Evolutionary conservation across 2,888 invertebrate species (phyloP).

Genomic region (Theodoxus fluviatilis): DNA sequence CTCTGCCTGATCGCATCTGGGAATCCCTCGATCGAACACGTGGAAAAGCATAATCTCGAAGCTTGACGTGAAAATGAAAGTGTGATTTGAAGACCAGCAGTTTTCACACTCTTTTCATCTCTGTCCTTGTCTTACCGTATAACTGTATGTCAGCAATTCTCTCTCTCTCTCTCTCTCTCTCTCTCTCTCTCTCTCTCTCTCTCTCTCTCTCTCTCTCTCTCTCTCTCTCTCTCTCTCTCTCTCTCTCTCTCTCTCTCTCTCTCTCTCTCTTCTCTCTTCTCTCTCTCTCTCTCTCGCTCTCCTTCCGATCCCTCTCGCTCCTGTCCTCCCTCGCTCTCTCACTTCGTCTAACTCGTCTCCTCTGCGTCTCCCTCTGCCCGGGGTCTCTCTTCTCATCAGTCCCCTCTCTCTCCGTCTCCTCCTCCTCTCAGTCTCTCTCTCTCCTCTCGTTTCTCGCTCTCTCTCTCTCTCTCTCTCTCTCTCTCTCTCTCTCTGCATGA

Average conservation of each 20-base stretch:
- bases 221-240: conserved; percentile 4
- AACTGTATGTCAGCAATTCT: background rate
- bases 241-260: conserved; percentile 9
- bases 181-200: background rate
- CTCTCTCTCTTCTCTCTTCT: background rate
- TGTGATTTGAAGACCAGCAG: background rate
- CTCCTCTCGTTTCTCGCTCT: too few species aligned
- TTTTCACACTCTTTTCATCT: background rate
- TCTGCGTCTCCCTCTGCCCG: too few species aligned
- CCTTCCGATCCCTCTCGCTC: background rate
- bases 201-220: background rate
- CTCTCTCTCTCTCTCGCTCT: conserved; percentile 1
- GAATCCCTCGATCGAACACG: too few species aligned
- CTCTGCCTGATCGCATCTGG: too few species aligned
- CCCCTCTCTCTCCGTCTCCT: too few species aligned
- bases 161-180: background rate
- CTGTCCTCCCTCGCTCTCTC: too few species aligned
- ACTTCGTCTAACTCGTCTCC: too few species aligned
- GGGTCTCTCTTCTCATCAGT: too few species aligned
- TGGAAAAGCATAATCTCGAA: background rate
- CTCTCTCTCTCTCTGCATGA: too few species aligned
- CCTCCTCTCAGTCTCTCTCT: too few species aligned
- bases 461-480: too few species aligned
- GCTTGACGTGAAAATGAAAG: background rate
- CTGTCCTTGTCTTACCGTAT: background rate